Percentiles rank a stretch among this genome's conserved stretches.
phyloP scores from a whole-genome alignment of 2,797 vertebrate genomes.

The Anguilla pacifica region DNA sequence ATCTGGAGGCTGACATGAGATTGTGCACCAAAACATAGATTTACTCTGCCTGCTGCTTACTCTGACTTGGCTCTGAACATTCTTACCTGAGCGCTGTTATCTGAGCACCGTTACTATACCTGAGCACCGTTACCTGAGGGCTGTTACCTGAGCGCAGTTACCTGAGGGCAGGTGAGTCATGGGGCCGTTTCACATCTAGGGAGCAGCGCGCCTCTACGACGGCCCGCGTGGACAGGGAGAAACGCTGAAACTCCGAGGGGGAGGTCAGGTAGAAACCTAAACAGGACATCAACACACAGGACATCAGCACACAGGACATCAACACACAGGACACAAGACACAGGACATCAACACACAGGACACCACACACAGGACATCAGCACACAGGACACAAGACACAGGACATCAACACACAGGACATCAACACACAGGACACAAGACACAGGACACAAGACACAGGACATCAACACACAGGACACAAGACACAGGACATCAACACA shows the following conservation, averaged over 20 bases:
- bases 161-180: conserved; percentile 69
- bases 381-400: not conserved
- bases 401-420: not conserved
- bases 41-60: no score
- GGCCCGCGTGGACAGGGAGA: conserved; percentile 88
- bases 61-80: not conserved
- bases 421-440: no score
- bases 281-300: not conserved
- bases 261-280: conserved; percentile 96
- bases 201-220: conserved; percentile 86
- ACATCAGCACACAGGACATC: no score
- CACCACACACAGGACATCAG: no score
- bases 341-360: not conserved
- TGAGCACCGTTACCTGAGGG: no score
- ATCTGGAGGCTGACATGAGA: not conserved
- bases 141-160: conserved; percentile 51
- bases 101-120: conserved; percentile 53
- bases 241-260: conserved; percentile 91
- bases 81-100: conserved; percentile 56
- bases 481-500: no score
- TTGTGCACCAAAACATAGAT: no score
- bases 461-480: not conserved
- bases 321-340: not conserved
- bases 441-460: not conserved
- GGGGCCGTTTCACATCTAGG: conserved; percentile 77